Conservation (phyloP, 2,888 invertebrate genomes). For the Agriopis marginaria region DNA sequence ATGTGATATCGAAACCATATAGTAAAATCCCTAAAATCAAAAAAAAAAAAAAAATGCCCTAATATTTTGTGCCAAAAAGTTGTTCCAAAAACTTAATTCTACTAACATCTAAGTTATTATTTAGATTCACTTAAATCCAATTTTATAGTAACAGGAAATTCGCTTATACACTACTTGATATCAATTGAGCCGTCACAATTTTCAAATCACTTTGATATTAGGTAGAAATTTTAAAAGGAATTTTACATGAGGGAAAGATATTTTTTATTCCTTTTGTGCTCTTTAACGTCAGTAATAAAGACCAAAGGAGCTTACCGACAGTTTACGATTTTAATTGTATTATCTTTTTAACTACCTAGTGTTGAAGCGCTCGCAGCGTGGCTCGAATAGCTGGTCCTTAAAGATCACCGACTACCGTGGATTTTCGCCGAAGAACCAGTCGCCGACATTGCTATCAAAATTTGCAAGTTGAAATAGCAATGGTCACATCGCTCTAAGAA, state of each 20-base stretch:
- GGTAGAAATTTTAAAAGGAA: conserved; percentile 20
- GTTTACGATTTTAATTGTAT: conserved; percentile 2
- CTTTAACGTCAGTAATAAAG: conserved; percentile 12
- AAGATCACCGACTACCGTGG: too few species aligned
- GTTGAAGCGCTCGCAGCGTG: too few species aligned
- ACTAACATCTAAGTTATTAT: background rate
- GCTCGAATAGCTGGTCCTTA: too few species aligned
- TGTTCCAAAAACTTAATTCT: background rate
- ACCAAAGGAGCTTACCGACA: background rate
- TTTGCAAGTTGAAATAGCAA: too few species aligned
- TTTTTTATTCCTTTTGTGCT: conserved; percentile 21
- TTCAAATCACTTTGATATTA: conserved; percentile 22
- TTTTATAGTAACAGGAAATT: background rate
- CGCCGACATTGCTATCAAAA: too few species aligned
- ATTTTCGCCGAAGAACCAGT: too few species aligned
- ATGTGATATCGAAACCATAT: too few species aligned
- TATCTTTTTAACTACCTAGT: too few species aligned
- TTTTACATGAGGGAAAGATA: conserved; percentile 10
- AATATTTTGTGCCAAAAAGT: too few species aligned
- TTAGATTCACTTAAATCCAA: background rate
- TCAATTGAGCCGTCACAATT: conserved; percentile 27
- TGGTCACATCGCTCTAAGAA: too few species aligned
- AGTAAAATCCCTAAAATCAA: too few species aligned
- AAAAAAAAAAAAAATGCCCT: too few species aligned
- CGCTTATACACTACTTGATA: conserved; percentile 2